A percentile compares a stretch with the other conserved stretches of the same genome.
These are phyloP conservation scores for Solenodon paradoxus DNA, from an alignment of 2,113 vertebrate genomes.

Conservation along the genomic window DNA sequence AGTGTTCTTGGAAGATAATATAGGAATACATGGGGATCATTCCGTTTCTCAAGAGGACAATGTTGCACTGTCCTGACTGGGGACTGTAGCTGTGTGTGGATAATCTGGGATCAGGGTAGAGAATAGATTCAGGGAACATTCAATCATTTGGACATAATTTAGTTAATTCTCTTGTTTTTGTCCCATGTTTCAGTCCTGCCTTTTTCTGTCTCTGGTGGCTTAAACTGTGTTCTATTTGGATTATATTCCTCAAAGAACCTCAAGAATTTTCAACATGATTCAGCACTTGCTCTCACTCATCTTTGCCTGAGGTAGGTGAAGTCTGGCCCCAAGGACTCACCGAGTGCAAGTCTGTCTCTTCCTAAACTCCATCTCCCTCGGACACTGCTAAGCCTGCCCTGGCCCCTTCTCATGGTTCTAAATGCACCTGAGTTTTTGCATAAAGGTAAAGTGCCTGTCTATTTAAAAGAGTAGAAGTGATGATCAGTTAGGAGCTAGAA, in stretches of 20 bases:
- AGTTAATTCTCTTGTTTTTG: not conserved
- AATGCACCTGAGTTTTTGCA: not conserved
- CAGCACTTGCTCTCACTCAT: not conserved
- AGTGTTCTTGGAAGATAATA: too few species aligned
- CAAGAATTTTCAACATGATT: constrained; percentile 5
- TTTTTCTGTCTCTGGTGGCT: not conserved
- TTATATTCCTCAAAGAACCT: not conserved
- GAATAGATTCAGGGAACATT: not conserved
- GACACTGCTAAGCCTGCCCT: not conserved
- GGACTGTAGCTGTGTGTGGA: not conserved
- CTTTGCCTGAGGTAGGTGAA: not conserved
- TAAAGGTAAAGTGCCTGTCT: not conserved
- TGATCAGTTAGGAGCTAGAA: not conserved
- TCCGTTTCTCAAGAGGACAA: not conserved
- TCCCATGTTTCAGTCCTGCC: not conserved
- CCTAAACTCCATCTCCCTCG: not conserved
- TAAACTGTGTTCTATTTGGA: not conserved
- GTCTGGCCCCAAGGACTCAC: not conserved
- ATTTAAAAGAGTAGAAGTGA: not conserved
- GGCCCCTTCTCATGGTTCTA: not conserved
- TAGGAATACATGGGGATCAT: not conserved
- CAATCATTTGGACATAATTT: not conserved
- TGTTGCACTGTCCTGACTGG: not conserved
- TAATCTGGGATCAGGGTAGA: not conserved
- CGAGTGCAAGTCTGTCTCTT: not conserved